Evolutionary conservation across 2,113 vertebrate genomes (phyloP).

Genomic region (Pomatorhinus ruficollis): DNA sequence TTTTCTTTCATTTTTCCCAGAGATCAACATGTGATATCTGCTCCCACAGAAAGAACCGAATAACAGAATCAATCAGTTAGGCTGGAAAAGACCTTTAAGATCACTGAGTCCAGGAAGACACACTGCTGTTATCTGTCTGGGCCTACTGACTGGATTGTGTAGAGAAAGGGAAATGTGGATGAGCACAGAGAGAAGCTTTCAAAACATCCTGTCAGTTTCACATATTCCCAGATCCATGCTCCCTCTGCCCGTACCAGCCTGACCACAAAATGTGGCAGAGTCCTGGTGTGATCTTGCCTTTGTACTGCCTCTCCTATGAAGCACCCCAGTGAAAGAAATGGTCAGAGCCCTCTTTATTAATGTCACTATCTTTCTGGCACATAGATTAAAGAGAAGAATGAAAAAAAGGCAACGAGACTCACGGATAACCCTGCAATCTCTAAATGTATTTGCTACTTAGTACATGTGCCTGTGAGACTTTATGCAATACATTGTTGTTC

Average conservation of each 20-base stretch:
- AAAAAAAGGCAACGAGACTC: neutral
- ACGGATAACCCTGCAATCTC: neutral
- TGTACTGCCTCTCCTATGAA: neutral
- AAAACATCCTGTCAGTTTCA: neutral
- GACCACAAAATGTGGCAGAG: neutral
- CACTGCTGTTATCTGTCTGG: neutral
- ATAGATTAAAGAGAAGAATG: neutral
- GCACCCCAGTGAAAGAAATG: neutral
- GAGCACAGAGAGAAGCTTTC: neutral
- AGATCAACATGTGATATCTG: neutral
- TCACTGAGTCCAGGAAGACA: neutral
- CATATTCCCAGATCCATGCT: rapidly evolving
- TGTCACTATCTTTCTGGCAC: neutral
- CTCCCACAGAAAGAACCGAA: neutral
- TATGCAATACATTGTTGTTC: neutral
- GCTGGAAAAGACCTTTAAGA: neutral
- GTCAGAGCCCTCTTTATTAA: neutral
- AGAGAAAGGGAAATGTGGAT: neutral
- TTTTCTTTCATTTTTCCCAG: neutral
- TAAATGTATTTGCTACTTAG: neutral
- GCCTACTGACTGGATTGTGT: neutral
- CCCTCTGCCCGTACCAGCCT: neutral
- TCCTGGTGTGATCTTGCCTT: neutral
- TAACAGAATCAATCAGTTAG: neutral
- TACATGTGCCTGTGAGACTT: rapidly evolving